Percentiles rank a stretch among this genome's conserved stretches.
Conservation (phyloP, 2,113 vertebrate genomes). For the Burhinus bistriatus region DNA sequence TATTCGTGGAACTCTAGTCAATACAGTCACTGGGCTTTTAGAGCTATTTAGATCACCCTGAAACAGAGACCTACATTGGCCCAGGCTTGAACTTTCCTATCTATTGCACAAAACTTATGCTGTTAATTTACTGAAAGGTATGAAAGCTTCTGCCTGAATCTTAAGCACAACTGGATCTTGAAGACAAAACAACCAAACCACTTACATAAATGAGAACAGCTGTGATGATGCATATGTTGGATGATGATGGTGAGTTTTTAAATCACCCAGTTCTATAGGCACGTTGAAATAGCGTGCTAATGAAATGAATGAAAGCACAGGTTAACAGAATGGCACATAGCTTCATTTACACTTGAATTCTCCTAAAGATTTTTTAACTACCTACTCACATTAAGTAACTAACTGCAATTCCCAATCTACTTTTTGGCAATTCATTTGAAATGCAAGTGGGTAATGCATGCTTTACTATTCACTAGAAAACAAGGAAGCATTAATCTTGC, state of each 20-base stretch:
- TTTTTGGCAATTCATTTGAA: slow-evolving; percentile 52
- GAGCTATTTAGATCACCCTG: background rate
- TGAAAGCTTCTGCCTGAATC: background rate
- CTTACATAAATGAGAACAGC: background rate
- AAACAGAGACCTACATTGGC: background rate
- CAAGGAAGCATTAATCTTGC: slow-evolving; percentile 59
- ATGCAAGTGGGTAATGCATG: background rate
- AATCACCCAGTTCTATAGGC: background rate
- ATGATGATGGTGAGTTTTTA: background rate
- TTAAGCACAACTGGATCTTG: background rate
- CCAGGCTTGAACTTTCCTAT: background rate
- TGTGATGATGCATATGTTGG: background rate
- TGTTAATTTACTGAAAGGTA: background rate
- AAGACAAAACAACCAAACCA: background rate
- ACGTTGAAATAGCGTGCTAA: background rate
- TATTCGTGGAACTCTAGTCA: background rate
- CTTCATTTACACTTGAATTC: slow-evolving; percentile 45
- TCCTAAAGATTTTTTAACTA: slow-evolving; percentile 41
- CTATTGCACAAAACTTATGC: background rate
- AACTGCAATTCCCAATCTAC: slow-evolving; percentile 44
- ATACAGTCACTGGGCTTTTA: background rate
- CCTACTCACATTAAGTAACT: slow-evolving; percentile 45
- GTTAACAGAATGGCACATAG: slow-evolving; percentile 10
- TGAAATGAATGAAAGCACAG: slow-evolving; percentile 1
- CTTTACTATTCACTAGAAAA: slow-evolving; percentile 33